Percentiles rank a stretch among this genome's conserved stretches.
These are phyloP conservation scores for Notodonta ziczac DNA, from an alignment of 2,888 invertebrate species.

Conservation along the genomic window DNA sequence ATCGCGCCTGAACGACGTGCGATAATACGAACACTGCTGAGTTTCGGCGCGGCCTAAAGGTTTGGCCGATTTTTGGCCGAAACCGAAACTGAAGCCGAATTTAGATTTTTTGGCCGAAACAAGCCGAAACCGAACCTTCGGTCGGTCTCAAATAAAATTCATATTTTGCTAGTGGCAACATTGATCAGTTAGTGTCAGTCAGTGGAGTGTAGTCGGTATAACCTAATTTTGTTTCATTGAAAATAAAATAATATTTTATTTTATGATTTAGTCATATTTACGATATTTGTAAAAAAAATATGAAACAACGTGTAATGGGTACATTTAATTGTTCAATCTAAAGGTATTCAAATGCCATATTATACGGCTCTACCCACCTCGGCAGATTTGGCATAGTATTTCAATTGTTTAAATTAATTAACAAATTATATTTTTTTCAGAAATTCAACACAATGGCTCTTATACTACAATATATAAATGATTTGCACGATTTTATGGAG, in stretches of 20 bases:
- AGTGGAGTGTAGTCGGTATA: conserved; percentile 40
- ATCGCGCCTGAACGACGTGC: too few relatives aligned
- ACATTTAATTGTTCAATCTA: conserved; percentile 16
- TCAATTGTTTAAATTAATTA: conserved; percentile 43
- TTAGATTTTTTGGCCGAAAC: too few relatives aligned
- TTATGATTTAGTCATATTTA: background rate
- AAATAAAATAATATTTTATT: conserved; percentile 12
- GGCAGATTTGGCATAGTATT: conserved; percentile 28
- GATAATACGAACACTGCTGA: too few relatives aligned
- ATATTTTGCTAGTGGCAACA: too few relatives aligned
- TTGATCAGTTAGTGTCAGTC: conserved; percentile 12
- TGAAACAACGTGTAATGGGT: conserved; percentile 19
- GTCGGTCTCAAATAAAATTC: too few relatives aligned
- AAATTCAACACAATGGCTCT: conserved; percentile 88
- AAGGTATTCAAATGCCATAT: conserved; percentile 17
- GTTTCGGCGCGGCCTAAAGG: too few relatives aligned
- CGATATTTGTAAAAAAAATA: conserved; percentile 18
- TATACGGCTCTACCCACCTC: conserved; percentile 25
- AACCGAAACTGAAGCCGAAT: too few relatives aligned
- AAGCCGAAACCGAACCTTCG: too few relatives aligned
- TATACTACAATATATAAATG: conserved; percentile 91
- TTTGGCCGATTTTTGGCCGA: too few relatives aligned
- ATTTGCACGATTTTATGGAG: conserved; percentile 91
- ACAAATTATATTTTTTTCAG: conserved; percentile 69
- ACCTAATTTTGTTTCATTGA: conserved; percentile 39